Evolutionary conservation across 2,797 vertebrate genomes (phyloP).

Genomic region (Tragelaphus oryx): DNA sequence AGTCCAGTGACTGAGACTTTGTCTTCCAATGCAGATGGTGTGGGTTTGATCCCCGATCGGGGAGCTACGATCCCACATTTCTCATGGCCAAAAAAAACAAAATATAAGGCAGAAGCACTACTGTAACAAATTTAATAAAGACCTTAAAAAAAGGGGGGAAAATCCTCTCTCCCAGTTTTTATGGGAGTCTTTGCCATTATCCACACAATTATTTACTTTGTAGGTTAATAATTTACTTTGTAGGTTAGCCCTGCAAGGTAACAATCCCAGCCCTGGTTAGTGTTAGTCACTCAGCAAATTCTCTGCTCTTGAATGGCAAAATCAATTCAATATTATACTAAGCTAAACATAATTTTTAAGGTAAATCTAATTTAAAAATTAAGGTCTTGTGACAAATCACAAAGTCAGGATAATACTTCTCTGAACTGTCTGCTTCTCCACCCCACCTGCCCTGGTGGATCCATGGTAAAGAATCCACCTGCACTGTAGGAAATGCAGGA

Average conservation of each 20-base stretch:
- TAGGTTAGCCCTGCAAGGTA: background rate
- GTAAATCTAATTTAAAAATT: background rate
- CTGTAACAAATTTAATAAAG: background rate
- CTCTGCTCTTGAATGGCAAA: background rate
- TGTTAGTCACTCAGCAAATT: background rate
- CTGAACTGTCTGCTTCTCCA: background rate
- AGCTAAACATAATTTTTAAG: conserved; percentile 6
- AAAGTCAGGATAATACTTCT: background rate
- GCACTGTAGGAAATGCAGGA: background rate
- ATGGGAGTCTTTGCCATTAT: background rate
- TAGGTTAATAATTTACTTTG: background rate
- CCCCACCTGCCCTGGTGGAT: background rate
- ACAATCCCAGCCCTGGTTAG: background rate
- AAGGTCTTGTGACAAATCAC: background rate
- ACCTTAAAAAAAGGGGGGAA: background rate
- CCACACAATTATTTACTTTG: background rate
- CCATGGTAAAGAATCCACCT: background rate
- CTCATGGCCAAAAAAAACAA: background rate
- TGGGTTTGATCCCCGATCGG: accelerated
- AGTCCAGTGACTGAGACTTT: background rate
- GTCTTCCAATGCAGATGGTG: background rate
- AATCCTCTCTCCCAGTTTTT: background rate
- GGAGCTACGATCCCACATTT: background rate
- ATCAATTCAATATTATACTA: background rate
- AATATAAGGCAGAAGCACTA: background rate